A percentile compares a stretch with the other conserved stretches of the same genome.
Conservation (phyloP, 2,113 vertebrate genomes). For the human (Homo sapiens) region GRCh38 chr4:160688501-160689000, state of each 20-base stretch:
- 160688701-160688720: neutral
- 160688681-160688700: neutral
- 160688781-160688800: neutral
- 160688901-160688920: neutral
- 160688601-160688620: too few relatives aligned
- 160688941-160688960: neutral
- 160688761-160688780: neutral
- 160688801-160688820: neutral
- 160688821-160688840: neutral
- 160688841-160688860: neutral
- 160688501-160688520: too few relatives aligned
- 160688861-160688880: neutral
- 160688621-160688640: too few relatives aligned
- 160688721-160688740: neutral
- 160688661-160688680: neutral
- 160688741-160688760: neutral
- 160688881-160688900: conserved; percentile 25
- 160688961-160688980: neutral
- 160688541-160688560: too few relatives aligned
- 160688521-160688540: too few relatives aligned
- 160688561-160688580: too few relatives aligned
- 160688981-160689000: neutral
- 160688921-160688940: neutral
- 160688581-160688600: too few relatives aligned
- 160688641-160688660: too few relatives aligned